Percentiles rank a stretch among this genome's conserved stretches.
phyloP scores from a whole-genome alignment of 2,888 invertebrate species.

The Tholera decimalis region DNA sequence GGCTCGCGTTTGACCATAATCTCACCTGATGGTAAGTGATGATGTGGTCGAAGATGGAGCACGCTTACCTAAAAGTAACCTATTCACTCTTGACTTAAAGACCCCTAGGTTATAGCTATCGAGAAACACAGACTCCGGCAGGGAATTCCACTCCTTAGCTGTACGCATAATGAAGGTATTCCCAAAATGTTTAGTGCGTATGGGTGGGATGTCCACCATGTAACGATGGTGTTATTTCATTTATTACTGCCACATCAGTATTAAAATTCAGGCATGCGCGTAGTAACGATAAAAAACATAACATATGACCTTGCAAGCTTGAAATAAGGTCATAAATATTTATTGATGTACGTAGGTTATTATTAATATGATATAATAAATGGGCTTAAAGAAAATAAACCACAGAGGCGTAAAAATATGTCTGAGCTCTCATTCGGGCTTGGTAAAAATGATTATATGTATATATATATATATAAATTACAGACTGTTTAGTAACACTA shows the following conservation, averaged over 20 bases:
- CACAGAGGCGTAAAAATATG: constrained; percentile 8
- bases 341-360: constrained; percentile 36
- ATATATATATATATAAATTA: background rate
- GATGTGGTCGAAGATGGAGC: too few relatives aligned
- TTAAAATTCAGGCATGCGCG: constrained; percentile 32
- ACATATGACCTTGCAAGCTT: constrained; percentile 45
- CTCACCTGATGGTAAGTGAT: too few relatives aligned
- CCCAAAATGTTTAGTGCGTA: too few relatives aligned
- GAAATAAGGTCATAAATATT: constrained; percentile 49
- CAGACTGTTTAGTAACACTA: background rate
- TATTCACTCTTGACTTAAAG: too few relatives aligned
- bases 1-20: too few relatives aligned
- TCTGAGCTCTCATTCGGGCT: constrained; percentile 5
- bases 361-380: constrained; percentile 47
- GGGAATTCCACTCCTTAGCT: too few relatives aligned
- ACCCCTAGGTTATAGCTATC: too few relatives aligned
- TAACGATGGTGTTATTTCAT: too few relatives aligned
- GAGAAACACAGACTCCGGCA: too few relatives aligned
- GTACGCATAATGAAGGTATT: too few relatives aligned
- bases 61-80: too few relatives aligned
- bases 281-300: constrained; percentile 23
- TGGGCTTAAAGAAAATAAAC: constrained; percentile 33
- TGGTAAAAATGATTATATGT: background rate
- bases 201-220: too few relatives aligned
- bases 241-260: constrained; percentile 30